A percentile compares a stretch with the other conserved stretches of the same genome.
phyloP scores from a whole-genome alignment of 2,113 vertebrate genomes.

The Rhipidura dahli region DNA sequence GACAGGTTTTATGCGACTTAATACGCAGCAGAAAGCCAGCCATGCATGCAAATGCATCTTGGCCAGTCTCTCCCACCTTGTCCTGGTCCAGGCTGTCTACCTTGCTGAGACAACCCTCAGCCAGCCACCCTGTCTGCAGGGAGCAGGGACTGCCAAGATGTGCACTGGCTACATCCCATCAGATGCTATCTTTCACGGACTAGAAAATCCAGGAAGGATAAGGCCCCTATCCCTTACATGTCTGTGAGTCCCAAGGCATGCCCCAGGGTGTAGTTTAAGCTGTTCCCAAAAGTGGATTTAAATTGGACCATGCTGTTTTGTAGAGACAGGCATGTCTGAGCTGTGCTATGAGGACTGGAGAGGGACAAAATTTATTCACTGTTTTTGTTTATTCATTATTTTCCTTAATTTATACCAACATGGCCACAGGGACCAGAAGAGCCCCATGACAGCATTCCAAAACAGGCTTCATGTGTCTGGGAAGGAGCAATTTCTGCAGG shows the following conservation, averaged over 20 bases:
- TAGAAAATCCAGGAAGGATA: not conserved
- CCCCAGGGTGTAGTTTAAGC: not conserved
- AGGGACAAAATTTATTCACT: rapidly evolving
- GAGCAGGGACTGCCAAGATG: not conserved
- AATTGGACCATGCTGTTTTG: not conserved
- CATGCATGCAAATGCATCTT: not conserved
- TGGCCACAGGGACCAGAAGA: not conserved
- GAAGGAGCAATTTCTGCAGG: not conserved
- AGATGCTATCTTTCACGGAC: not conserved
- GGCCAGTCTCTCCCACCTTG: not conserved
- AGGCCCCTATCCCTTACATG: not conserved
- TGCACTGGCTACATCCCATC: rapidly evolving
- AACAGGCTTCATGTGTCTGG: not conserved
- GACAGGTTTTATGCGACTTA: not conserved
- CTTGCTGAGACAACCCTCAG: not conserved
- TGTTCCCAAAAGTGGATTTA: not conserved
- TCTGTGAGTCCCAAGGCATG: rapidly evolving
- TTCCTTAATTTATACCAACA: not conserved
- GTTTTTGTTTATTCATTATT: not conserved
- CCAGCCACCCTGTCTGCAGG: not conserved
- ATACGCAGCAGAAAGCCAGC: not conserved
- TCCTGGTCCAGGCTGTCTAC: no score
- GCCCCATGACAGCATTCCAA: not conserved
- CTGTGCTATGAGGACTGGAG: not conserved
- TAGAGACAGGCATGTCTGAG: not conserved